Conservation (phyloP, 2,113 vertebrate species). For the Chunga burmeisteri region DNA sequence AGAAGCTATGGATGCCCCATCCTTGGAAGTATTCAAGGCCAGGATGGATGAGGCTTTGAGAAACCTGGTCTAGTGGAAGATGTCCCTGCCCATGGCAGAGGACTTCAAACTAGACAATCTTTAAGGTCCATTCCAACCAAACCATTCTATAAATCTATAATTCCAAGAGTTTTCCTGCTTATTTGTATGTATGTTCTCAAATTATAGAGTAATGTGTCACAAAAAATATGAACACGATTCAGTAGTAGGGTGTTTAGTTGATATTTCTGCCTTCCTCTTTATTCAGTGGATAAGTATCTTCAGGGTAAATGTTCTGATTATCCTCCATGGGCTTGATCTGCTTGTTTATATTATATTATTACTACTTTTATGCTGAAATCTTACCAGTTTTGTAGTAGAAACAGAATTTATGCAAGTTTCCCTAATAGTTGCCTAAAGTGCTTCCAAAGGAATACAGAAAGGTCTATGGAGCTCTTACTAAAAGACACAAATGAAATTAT, state of each 20-base stretch:
- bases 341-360: background rate
- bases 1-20: no score
- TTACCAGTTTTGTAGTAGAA: background rate
- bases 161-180: background rate
- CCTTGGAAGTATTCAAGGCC: no score
- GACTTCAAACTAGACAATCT: no score
- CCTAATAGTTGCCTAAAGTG: background rate
- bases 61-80: no score
- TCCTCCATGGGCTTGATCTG: background rate
- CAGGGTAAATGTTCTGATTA: background rate
- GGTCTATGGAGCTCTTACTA: background rate
- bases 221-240: background rate
- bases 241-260: background rate
- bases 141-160: no score
- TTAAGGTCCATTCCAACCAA: no score
- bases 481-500: background rate
- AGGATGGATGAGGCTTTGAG: no score
- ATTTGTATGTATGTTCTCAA: background rate
- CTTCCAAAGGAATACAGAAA: background rate
- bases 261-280: background rate
- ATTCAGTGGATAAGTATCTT: background rate
- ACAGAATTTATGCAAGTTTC: background rate
- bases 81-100: no score
- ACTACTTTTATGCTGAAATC: background rate
- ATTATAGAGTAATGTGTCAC: background rate